Evolutionary conservation across 1,140 invertebrate genomes (phyloP).

Genomic region (Melitaea cinxia): DNA sequence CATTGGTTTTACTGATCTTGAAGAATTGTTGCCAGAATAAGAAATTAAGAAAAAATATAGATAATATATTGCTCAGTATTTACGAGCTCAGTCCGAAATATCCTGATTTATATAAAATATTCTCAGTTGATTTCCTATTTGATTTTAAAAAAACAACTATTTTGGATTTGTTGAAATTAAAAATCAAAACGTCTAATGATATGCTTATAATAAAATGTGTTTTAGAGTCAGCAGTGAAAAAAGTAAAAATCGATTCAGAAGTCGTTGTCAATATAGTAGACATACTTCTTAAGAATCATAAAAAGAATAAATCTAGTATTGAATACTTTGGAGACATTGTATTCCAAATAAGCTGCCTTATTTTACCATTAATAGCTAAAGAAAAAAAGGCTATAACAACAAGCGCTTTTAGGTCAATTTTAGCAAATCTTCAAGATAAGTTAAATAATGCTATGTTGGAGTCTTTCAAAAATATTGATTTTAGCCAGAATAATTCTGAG

Average conservation of each 20-base stretch:
- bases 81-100: slow-evolving; percentile 65
- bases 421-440: slow-evolving; percentile 72
- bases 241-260: slow-evolving; percentile 65
- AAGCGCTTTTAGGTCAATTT: slow-evolving; percentile 64
- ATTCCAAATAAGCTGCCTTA: slow-evolving; percentile 69
- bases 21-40: slow-evolving; percentile 61
- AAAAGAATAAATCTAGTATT: slow-evolving; percentile 47
- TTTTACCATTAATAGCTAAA: slow-evolving; percentile 66
- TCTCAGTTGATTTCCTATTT: slow-evolving; percentile 61
- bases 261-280: slow-evolving; percentile 62
- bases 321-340: slow-evolving; percentile 60
- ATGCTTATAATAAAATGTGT: slow-evolving; percentile 56
- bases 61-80: slow-evolving; percentile 54
- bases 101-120: slow-evolving; percentile 69
- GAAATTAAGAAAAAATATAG: slow-evolving; percentile 56
- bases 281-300: slow-evolving; percentile 56
- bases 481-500: slow-evolving; percentile 38
- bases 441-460: slow-evolving; percentile 63
- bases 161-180: slow-evolving; percentile 61
- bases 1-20: slow-evolving; percentile 58
- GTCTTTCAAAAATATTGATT: slow-evolving; percentile 67
- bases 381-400: slow-evolving; percentile 66
- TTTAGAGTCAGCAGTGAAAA: slow-evolving; percentile 65
- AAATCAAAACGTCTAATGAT: slow-evolving; percentile 58
- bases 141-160: slow-evolving; percentile 53